phyloP scores from a whole-genome alignment of 2,797 vertebrate species.

The Coccyzus lansbergi region DNA sequence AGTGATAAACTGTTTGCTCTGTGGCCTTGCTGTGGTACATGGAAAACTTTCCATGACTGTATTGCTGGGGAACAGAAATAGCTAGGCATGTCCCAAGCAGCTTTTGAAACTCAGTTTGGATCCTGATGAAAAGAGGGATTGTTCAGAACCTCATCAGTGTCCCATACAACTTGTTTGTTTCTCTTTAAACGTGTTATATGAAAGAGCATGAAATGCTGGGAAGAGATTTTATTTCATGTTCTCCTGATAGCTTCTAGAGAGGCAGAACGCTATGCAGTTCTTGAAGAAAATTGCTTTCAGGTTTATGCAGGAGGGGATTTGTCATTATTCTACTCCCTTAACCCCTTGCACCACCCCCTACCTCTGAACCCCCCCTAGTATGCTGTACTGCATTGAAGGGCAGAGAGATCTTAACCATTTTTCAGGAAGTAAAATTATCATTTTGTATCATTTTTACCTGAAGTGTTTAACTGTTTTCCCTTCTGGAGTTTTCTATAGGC shows the following conservation, averaged over 20 bases:
- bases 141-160: not conserved
- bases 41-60: slow-evolving; percentile 74
- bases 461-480: not conserved
- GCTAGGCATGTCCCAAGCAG: slow-evolving; percentile 36
- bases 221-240: not conserved
- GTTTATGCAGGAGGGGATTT: not conserved
- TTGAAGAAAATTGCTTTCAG: not conserved
- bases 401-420: not conserved
- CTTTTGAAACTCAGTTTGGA: slow-evolving; percentile 42
- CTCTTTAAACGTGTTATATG: not conserved
- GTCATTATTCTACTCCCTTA: fast-evolving
- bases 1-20: slow-evolving; percentile 67
- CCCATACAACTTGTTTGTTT: not conserved
- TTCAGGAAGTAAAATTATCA: not conserved
- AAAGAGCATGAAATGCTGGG: not conserved
- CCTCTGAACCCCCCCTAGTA: not conserved
- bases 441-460: not conserved
- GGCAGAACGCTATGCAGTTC: not conserved
- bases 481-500: not conserved
- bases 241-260: not conserved
- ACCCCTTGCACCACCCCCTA: too few relatives aligned
- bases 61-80: slow-evolving; percentile 61
- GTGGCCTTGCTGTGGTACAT: slow-evolving; percentile 68
- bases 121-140: slow-evolving; percentile 46
- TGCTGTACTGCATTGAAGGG: not conserved